These are phyloP conservation scores for Galaxea fascicularis DNA, from an alignment of 92 coral and sea anemone genomes.

Conservation along the genomic window DNA sequence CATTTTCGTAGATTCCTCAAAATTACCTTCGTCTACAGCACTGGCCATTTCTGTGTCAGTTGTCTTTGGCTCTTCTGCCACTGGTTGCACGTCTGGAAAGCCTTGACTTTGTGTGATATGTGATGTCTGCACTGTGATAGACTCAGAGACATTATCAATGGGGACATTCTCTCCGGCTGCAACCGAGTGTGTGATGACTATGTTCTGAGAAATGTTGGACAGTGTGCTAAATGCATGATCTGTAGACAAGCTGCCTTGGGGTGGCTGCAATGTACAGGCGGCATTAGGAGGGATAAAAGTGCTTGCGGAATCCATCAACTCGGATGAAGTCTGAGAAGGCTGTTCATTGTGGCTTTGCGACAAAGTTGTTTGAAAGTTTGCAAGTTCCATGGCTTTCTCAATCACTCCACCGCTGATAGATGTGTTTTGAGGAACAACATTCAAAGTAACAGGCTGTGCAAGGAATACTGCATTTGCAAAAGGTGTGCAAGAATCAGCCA, in stretches of 20 bases:
- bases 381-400: slow-evolving; percentile 87
- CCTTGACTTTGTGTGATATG: slow-evolving; percentile 26
- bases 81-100: slow-evolving; percentile 1
- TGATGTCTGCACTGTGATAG: slow-evolving; percentile 48
- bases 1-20: slow-evolving; percentile 21
- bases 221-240: slow-evolving; percentile 17
- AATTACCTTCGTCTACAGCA: background rate
- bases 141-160: slow-evolving; percentile 48
- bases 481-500: background rate
- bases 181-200: slow-evolving; percentile 37
- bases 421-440: slow-evolving; percentile 52
- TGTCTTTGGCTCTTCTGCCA: slow-evolving; percentile 3
- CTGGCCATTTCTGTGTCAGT: background rate
- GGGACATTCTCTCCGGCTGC: slow-evolving; percentile 48
- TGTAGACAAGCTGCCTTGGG: slow-evolving; percentile 2
- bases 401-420: slow-evolving; percentile 52
- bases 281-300: slow-evolving; percentile 24
- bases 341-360: slow-evolving; percentile 2
- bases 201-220: slow-evolving; percentile 30
- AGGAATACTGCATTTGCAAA: slow-evolving; percentile 71
- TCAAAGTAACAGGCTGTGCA: slow-evolving; percentile 71
- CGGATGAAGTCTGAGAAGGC: slow-evolving; percentile 22
- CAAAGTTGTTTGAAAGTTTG: slow-evolving; percentile 44
- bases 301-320: background rate
- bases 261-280: slow-evolving; percentile 1